phyloP scores from a whole-genome alignment of 2,888 invertebrate species.

The Alviniconcha strummeri region DNA sequence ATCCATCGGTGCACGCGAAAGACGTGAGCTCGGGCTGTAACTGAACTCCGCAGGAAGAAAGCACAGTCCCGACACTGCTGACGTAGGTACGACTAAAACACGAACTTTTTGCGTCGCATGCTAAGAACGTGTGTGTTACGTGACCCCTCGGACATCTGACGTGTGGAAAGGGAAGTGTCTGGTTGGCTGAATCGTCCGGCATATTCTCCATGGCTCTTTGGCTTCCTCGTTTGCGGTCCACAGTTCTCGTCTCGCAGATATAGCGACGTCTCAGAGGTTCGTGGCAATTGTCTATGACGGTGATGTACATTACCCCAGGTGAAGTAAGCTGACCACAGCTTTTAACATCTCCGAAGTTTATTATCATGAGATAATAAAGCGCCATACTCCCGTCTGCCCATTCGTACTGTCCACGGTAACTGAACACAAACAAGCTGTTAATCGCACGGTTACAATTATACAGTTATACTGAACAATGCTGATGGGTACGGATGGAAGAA shows the following conservation, averaged over 20 bases:
- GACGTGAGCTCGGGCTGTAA: background rate
- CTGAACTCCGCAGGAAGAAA: background rate
- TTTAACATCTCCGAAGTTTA: background rate
- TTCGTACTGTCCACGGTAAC: background rate
- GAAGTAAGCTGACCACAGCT: background rate
- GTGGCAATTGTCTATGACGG: background rate
- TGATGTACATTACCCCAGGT: background rate
- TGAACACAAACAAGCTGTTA: background rate
- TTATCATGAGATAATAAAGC: background rate
- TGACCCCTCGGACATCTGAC: background rate
- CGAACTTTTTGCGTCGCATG: constrained; percentile 13
- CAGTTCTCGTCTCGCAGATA: background rate
- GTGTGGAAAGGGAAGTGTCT: background rate
- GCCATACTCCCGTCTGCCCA: constrained; percentile 18
- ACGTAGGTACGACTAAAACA: constrained; percentile 1
- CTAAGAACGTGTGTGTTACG: constrained; percentile 8
- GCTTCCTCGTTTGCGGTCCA: background rate
- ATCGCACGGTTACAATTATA: no score
- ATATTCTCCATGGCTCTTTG: no score
- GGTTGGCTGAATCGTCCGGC: background rate
- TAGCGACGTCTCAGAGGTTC: no score
- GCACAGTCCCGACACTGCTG: background rate
- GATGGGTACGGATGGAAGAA: no score
- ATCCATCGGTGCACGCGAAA: background rate
- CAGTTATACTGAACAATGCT: no score